Conservation (phyloP, 2,113 vertebrate genomes). For the Oreochromis aureus region DNA sequence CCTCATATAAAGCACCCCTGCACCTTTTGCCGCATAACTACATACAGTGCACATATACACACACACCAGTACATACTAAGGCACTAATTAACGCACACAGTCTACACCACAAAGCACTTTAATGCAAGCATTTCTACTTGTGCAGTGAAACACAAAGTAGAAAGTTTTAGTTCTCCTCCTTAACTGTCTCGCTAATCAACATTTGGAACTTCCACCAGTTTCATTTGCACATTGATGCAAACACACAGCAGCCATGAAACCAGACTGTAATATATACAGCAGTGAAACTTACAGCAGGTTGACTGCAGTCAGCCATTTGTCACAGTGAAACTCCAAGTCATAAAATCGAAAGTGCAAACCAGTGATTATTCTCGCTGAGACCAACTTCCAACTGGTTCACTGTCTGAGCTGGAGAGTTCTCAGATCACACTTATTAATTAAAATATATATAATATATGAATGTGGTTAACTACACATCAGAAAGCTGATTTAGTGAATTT, state of each 20-base stretch:
- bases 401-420: not conserved
- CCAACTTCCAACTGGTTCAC: not conserved
- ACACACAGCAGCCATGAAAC: not conserved
- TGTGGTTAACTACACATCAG: not conserved
- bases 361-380: fast-evolving
- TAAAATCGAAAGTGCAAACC: not conserved
- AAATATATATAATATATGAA: not conserved
- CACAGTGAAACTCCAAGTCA: not conserved
- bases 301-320: not conserved
- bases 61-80: fast-evolving
- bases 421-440: fast-evolving
- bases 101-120: not conserved
- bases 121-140: not conserved
- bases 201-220: not conserved
- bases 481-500: not conserved
- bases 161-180: not conserved
- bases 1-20: not conserved
- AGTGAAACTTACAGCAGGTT: not conserved
- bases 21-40: not conserved
- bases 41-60: not conserved
- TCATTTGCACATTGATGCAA: not conserved
- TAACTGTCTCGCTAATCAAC: not conserved
- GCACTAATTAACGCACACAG: not conserved
- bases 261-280: not conserved
- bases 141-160: not conserved